phyloP scores from a whole-genome alignment of 2,888 invertebrate genomes.

The Euclidia mi region DNA sequence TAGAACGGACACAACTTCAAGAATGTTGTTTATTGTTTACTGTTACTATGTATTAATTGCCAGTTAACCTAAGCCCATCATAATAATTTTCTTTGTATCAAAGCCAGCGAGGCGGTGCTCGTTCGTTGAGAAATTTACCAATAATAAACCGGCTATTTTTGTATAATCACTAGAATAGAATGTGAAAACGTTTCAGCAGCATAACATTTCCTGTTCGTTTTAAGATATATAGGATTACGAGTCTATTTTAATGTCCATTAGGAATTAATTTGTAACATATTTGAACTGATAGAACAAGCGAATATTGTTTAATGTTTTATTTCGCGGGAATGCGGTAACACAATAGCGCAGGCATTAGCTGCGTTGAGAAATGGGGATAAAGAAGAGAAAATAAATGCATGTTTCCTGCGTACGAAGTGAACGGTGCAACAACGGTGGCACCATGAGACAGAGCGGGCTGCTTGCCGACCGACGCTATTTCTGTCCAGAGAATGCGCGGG shows the following conservation, averaged over 20 bases:
- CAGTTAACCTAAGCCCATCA: constrained; percentile 38
- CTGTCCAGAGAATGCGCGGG: constrained; percentile 65
- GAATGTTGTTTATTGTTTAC: constrained; percentile 4
- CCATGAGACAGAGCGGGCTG: constrained; percentile 33
- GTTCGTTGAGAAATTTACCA: constrained; percentile 58
- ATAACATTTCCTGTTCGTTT: constrained; percentile 64
- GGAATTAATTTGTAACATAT: constrained; percentile 28
- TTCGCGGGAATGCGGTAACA: constrained; percentile 52
- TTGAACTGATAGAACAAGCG: constrained; percentile 16
- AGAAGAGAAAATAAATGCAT: constrained; percentile 58
- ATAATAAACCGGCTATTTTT: constrained; percentile 67
- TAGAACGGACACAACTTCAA: neutral
- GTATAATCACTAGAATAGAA: constrained; percentile 67
- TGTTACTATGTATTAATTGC: constrained; percentile 16
- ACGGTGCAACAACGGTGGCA: constrained; percentile 37
- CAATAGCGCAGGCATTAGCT: constrained; percentile 42
- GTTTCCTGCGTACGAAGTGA: constrained; percentile 68
- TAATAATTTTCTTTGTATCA: constrained; percentile 45
- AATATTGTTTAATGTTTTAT: constrained; percentile 42
- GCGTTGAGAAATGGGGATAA: constrained; percentile 54
- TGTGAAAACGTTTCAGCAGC: constrained; percentile 45
- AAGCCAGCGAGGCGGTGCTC: constrained; percentile 54
- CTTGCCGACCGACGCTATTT: constrained; percentile 67
- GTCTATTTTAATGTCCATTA: constrained; percentile 33
- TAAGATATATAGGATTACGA: constrained; percentile 31